Base-by-base conservation (phyloP, 2,888 invertebrate genomes). In the Bruchidius siliquastri region DNA sequence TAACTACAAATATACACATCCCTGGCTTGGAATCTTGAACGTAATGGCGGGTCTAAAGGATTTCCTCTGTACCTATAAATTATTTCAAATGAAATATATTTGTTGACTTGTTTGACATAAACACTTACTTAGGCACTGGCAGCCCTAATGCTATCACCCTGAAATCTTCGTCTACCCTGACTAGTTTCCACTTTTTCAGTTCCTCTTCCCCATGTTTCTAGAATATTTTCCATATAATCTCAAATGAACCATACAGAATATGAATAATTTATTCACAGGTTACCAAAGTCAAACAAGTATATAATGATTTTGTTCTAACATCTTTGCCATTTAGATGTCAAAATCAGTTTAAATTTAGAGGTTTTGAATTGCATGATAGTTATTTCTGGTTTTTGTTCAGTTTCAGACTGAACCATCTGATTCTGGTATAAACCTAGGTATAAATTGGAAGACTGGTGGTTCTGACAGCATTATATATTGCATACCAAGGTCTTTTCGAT, bases 11-110 rank as follows among this genome's bases (percentile, higher is more conserved):
- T 87, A 72, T 91, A 88, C 76, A 98, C 90, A 86, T 97, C 94
- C 83, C 96, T 89, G 0, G 96, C 97, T 87, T 99, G 99, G 86
- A 99, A 99, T 74, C 99, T 89, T 0, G 98, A 98, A 73, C 98
- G 89, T 32, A 98, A 88, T 0, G 99, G 99, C 22, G 98, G 98
- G 88, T 99, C 99, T 66, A 99, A 88, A 0, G 98, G 96, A 85
- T 98, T 96, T 3, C 98, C 99, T 71, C 91, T 90, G 86, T 96
- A 97, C 72, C 92, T 88, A 72, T 21, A 77, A 76, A 20, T 26
- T 49, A 13, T 71, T 71, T 26, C 30, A 32, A 32, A 26, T 69
- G 4, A 69, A 49, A 13, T 49, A 49, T 13, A 26, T 2, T 26
- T 26, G 26, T 4, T 26, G 3, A 26, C 26, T 8, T 4, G 26